Percentiles rank a stretch among this genome's conserved stretches.
Evolutionary conservation across 1,140 invertebrate genomes (phyloP).

Genomic region (Acromyrmex echinatior): DNA sequence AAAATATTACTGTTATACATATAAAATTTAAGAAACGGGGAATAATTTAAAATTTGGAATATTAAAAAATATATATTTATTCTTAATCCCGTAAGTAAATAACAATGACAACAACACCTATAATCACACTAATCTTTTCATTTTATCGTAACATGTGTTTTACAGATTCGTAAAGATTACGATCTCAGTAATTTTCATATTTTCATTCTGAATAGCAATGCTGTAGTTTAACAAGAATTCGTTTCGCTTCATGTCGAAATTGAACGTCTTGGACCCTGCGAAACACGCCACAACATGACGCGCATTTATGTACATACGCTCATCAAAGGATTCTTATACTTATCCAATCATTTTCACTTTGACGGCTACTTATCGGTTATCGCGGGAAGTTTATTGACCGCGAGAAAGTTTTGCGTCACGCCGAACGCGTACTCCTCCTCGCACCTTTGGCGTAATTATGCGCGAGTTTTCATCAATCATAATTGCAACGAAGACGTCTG

Average conservation of each 20-base stretch:
- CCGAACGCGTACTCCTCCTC: slow-evolving; percentile 47
- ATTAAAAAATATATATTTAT: background rate
- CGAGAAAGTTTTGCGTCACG: slow-evolving; percentile 65
- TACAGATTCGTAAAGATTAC: background rate
- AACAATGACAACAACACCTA: background rate
- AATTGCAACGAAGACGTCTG: slow-evolving; percentile 38
- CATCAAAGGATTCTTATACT: slow-evolving; percentile 24
- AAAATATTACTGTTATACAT: background rate
- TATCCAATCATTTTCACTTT: slow-evolving; percentile 61
- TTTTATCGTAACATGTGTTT: background rate
- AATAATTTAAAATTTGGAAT: background rate
- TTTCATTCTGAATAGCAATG: background rate
- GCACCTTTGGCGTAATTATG: slow-evolving; percentile 43
- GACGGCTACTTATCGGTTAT: slow-evolving; percentile 49
- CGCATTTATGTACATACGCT: background rate
- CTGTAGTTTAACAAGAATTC: background rate
- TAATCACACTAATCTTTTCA: background rate
- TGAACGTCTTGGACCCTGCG: background rate
- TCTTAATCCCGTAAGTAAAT: background rate
- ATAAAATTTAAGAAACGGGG: background rate
- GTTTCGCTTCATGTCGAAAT: background rate
- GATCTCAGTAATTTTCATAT: background rate
- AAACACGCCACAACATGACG: background rate
- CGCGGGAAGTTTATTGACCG: slow-evolving; percentile 48
- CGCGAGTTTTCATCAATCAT: slow-evolving; percentile 42